phyloP scores from a whole-genome alignment of 2,113 vertebrate species.

The Tachysurus vachellii region DNA sequence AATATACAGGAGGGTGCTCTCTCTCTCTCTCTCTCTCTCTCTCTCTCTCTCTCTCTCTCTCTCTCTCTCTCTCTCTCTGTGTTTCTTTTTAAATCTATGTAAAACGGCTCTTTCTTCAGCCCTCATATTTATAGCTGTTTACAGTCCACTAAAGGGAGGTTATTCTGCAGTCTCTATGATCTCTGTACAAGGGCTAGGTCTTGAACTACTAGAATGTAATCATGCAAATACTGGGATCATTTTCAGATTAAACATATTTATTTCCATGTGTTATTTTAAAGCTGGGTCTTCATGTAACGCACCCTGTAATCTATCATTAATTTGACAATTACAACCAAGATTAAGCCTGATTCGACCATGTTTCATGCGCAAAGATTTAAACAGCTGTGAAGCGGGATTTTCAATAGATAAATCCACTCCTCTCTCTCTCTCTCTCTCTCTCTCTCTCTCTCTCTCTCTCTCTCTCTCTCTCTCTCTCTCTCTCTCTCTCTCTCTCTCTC shows the following conservation, averaged over 20 bases:
- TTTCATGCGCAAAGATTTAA: slow-evolving; percentile 35
- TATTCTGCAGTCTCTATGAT: slow-evolving; percentile 8
- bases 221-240: slow-evolving; percentile 2
- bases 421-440: neutral
- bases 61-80: neutral
- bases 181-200: neutral
- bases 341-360: slow-evolving; percentile 24
- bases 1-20: slow-evolving; percentile 64
- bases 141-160: neutral
- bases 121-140: slow-evolving; percentile 13
- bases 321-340: slow-evolving; percentile 47
- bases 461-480: neutral
- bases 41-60: slow-evolving; percentile 49
- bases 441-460: no score
- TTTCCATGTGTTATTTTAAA: slow-evolving; percentile 28
- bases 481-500: neutral
- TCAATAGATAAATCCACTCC: slow-evolving; percentile 5
- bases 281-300: slow-evolving; percentile 35
- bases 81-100: slow-evolving; percentile 34
- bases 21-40: slow-evolving; percentile 52
- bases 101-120: slow-evolving; percentile 27
- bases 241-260: slow-evolving; percentile 36
- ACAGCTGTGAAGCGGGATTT: slow-evolving; percentile 40
- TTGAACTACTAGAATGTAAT: neutral
- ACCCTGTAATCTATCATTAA: slow-evolving; percentile 40